phyloP scores from a whole-genome alignment of 2,888 invertebrate species.

The Aromia moschata region DNA sequence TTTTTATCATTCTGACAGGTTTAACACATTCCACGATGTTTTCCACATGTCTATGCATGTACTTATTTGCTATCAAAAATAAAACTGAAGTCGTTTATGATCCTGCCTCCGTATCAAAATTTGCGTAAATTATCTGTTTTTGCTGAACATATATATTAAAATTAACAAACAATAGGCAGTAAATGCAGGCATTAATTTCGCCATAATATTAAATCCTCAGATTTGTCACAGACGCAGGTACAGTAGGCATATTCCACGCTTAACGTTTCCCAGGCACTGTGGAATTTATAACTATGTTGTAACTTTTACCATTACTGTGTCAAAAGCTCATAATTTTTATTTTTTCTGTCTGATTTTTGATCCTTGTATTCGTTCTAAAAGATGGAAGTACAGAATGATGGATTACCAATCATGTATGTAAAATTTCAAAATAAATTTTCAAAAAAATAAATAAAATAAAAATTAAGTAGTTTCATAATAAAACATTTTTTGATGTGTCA shows the following conservation, averaged over 20 bases:
- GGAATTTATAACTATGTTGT: not conserved
- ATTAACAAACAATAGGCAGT: conserved; percentile 21
- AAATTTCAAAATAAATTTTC: too few relatives aligned
- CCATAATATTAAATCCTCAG: conserved; percentile 11
- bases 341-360: too few relatives aligned
- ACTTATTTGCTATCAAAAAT: not conserved
- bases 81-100: not conserved
- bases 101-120: conserved; percentile 5
- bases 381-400: too few relatives aligned
- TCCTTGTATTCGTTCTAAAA: too few relatives aligned
- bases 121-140: conserved; percentile 21
- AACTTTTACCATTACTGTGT: not conserved
- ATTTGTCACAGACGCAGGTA: not conserved
- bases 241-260: not conserved
- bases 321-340: too few relatives aligned
- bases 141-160: conserved; percentile 16
- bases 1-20: not conserved
- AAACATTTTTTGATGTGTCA: too few relatives aligned
- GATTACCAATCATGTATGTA: too few relatives aligned
- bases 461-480: too few relatives aligned
- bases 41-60: not conserved
- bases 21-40: not conserved
- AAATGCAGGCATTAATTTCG: conserved; percentile 35
- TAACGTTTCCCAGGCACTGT: not conserved
- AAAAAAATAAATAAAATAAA: too few relatives aligned